phyloP scores from a whole-genome alignment of 2,113 vertebrate genomes.

The Falcunculus frontatus region DNA sequence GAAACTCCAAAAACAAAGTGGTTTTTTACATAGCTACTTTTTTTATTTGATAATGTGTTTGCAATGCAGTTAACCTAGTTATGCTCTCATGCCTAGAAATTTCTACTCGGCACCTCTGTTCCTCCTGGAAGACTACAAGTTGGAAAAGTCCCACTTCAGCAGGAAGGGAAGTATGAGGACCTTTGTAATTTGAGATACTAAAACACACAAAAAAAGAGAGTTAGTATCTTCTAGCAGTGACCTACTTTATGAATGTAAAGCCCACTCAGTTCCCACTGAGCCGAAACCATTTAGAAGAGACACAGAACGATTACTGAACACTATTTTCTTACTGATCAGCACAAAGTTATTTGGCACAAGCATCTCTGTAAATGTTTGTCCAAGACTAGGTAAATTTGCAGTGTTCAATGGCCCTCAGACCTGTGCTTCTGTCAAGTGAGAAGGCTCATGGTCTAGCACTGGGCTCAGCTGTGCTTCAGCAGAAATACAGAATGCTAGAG shows the following conservation, averaged over 20 bases:
- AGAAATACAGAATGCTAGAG: background rate
- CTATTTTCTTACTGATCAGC: slow-evolving; percentile 58
- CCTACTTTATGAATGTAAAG: slow-evolving; percentile 45
- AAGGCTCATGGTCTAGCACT: slow-evolving; percentile 5
- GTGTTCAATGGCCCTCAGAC: slow-evolving; percentile 53
- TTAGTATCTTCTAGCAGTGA: slow-evolving; percentile 27
- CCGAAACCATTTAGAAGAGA: slow-evolving; percentile 42
- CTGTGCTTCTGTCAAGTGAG: slow-evolving; percentile 3
- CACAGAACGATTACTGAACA: slow-evolving; percentile 36
- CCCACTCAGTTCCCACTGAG: slow-evolving; percentile 36
- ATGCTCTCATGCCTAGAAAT: background rate
- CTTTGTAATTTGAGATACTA: slow-evolving; percentile 21
- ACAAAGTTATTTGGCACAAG: slow-evolving; percentile 71
- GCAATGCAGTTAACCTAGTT: background rate
- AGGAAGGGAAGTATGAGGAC: background rate
- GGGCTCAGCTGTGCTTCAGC: background rate
- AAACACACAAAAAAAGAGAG: too few species aligned
- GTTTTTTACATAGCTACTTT: background rate
- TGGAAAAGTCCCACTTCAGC: background rate
- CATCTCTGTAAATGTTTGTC: slow-evolving; percentile 72
- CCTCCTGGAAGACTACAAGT: background rate
- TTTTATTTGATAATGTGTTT: background rate
- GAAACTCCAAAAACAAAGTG: background rate
- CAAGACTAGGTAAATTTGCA: slow-evolving; percentile 68
- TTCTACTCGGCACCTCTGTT: background rate